Percentiles rank a stretch among this genome's conserved stretches.
These are phyloP conservation scores for Notechis scutatus DNA, from an alignment of 2,113 vertebrate species.

Conservation along the genomic window DNA sequence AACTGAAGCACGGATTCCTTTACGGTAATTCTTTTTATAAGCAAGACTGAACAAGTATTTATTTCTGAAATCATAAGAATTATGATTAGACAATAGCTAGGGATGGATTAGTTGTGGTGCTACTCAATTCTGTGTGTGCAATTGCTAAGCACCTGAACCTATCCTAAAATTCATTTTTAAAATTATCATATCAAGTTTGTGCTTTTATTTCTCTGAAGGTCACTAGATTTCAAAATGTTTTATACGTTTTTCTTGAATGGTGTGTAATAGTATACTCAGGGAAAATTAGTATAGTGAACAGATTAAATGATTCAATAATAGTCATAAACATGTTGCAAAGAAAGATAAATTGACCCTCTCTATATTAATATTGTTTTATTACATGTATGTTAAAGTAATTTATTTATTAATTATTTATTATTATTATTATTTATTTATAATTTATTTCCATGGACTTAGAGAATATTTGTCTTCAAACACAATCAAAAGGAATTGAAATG, in stretches of 20 bases:
- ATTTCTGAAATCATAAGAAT: not conserved
- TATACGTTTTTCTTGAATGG: not conserved
- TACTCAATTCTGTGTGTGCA: not conserved
- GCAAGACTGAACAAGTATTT: not conserved
- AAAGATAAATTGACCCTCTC: not conserved
- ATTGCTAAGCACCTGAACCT: not conserved
- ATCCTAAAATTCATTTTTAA: not conserved
- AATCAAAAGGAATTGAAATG: not conserved
- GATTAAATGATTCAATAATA: not conserved
- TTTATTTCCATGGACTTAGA: not conserved
- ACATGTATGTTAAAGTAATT: not conserved
- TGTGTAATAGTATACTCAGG: not conserved
- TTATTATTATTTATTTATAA: too few relatives aligned
- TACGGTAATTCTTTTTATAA: not conserved
- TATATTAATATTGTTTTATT: not conserved
- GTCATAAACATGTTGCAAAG: not conserved
- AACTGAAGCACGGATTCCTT: not conserved
- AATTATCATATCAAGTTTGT: constrained; percentile 5
- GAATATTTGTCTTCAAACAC: not conserved
- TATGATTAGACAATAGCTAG: not conserved
- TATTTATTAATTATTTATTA: too few relatives aligned
- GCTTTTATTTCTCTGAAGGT: not conserved
- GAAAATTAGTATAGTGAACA: not conserved
- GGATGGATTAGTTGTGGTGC: not conserved
- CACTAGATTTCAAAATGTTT: not conserved